These are phyloP conservation scores for Automeris io DNA, from an alignment of 2,888 invertebrate species.

Conservation along the genomic window DNA sequence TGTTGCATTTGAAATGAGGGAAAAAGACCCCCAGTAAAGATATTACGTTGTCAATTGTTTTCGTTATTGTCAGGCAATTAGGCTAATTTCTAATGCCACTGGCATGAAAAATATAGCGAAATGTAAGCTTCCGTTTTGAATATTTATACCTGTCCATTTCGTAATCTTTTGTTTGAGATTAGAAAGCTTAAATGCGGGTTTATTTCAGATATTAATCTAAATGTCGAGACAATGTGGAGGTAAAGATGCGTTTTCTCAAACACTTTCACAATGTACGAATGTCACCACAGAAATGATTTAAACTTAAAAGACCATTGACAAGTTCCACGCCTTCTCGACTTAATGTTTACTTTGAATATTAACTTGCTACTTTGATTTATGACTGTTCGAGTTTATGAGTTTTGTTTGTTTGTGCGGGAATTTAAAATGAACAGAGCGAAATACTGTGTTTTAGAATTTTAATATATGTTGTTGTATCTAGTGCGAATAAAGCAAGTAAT, in stretches of 20 bases:
- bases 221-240: slow-evolving; percentile 28
- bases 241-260: slow-evolving; percentile 21
- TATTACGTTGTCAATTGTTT: no score
- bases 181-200: slow-evolving; percentile 27
- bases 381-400: neutral
- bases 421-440: neutral
- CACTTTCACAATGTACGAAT: slow-evolving; percentile 31
- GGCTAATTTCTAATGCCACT: neutral
- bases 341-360: neutral
- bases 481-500: no score
- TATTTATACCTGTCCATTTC: slow-evolving; percentile 9
- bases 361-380: neutral
- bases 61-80: no score
- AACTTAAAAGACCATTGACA: slow-evolving; percentile 10
- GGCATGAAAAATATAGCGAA: neutral
- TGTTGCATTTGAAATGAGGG: no score
- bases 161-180: slow-evolving; percentile 23
- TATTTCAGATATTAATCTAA: slow-evolving; percentile 24
- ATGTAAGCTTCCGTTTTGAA: slow-evolving; percentile 5
- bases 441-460: slow-evolving; percentile 1
- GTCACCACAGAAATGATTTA: slow-evolving; percentile 23
- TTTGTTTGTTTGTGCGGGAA: neutral
- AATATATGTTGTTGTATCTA: neutral
- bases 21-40: no score
- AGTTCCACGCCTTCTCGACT: slow-evolving; percentile 1